Conservation (phyloP, 2,113 vertebrate species). For the Electrona antarctica region DNA sequence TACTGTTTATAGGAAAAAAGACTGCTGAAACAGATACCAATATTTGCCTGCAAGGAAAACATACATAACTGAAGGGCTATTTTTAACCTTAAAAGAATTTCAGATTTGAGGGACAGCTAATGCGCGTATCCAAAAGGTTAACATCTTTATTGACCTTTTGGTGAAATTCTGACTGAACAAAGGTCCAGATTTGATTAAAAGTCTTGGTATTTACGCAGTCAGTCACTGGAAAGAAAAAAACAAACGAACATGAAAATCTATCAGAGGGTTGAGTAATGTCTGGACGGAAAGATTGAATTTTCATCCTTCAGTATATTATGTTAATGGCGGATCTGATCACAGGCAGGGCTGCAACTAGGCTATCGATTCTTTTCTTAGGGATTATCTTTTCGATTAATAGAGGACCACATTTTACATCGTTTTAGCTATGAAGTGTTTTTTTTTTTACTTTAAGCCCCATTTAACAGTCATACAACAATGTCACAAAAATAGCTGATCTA, state of each 20-base stretch:
- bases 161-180: background rate
- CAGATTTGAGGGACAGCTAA: background rate
- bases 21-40: background rate
- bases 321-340: too few species aligned
- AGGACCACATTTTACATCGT: too few species aligned
- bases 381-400: too few species aligned
- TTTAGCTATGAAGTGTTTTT: too few species aligned
- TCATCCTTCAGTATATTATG: background rate
- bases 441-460: too few species aligned
- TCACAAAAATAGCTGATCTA: too few species aligned
- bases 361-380: too few species aligned
- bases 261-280: background rate
- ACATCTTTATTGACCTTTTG: background rate
- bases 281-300: background rate
- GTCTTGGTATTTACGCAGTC: background rate
- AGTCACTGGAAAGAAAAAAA: background rate
- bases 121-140: slow-evolving; percentile 21
- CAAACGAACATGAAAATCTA: background rate
- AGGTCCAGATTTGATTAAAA: slow-evolving; percentile 1
- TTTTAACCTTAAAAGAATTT: background rate
- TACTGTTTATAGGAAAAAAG: background rate
- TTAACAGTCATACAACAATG: too few species aligned
- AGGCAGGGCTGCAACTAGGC: too few species aligned
- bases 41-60: background rate
- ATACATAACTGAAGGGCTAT: background rate